phyloP scores from a whole-genome alignment of 2,888 invertebrate genomes.

The Frankliniella fusca region DNA sequence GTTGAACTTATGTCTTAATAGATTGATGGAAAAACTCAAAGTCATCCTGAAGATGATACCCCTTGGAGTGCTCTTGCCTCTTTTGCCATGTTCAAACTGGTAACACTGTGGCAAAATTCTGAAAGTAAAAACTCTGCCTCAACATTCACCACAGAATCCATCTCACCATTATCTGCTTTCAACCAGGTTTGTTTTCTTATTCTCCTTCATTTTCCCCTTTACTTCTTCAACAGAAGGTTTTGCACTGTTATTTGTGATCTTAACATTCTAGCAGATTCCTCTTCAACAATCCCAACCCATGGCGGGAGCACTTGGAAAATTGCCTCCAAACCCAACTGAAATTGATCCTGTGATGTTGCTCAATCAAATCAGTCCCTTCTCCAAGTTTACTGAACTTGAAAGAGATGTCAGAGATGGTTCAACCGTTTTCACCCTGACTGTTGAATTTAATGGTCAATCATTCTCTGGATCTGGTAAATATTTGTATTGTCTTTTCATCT shows the following conservation, averaged over 20 bases:
- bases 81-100: neutral
- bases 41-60: neutral
- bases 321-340: neutral
- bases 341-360: conserved; percentile 3
- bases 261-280: no score
- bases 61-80: neutral
- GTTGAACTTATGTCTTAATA: neutral
- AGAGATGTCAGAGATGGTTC: neutral
- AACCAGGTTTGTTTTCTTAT: neutral
- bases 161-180: no score
- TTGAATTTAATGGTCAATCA: neutral
- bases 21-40: neutral
- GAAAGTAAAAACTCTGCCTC: neutral
- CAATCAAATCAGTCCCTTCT: neutral
- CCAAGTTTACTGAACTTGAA: neutral
- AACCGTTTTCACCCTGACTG: neutral
- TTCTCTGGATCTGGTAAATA: neutral
- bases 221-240: no score
- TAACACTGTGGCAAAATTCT: neutral
- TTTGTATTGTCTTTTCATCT: neutral
- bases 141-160: neutral
- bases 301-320: neutral
- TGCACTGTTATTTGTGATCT: no score
- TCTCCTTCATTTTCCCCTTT: neutral
- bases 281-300: neutral